Evolutionary conservation across 1,140 invertebrate species (phyloP), one percentile per base, ranked within the genome.

Genomic region (Bombus waltoni): DNA sequence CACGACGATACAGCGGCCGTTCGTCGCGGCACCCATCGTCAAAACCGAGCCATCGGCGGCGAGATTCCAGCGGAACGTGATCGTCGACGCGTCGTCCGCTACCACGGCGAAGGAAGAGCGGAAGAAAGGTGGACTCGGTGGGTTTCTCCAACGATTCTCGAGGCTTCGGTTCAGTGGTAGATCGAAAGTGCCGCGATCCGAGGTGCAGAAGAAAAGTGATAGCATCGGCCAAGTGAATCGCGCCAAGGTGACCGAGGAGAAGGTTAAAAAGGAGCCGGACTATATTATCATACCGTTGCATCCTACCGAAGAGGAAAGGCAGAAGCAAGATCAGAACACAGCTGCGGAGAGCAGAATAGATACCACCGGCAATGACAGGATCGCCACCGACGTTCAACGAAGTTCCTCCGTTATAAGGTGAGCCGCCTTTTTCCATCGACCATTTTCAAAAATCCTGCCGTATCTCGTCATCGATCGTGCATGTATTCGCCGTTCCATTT

Each of bases 91-190:
- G 38, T 68, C 86, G 15, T 35, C 85, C 15, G 42, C 65, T 13
- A 79, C 62, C 74, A n/a, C 47, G 38, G 70, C 32, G 6, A 83
- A 85, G 73, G 89, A 88, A 70, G 94, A 94, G 78, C 92, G 94
- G 32, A 94, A 95, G 62, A 95, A 95, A 82, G 89, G 92, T 35
- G 94, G 95, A 1, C 89, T 96, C 40, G 96, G 96, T 32, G 95
- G 95, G 9, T 96, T 96, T 74, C 93, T 96, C 15, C 95, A 96
- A 83, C 90, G 96, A 40, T 96, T 96, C 83, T 96, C 96, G 42
- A 94, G 94, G 68, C 86, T 96, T 18, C 90, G 96, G 47, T 94
- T 96, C 82, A 95, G 95, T 89, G 95, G 95, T 62, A 89, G 95
- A 42, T 93, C 94, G 2, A 95, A 95, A 89, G 94, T 95, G 72